phyloP scores from a whole-genome alignment of 1,140 invertebrate genomes.

The Heliconius eleuchia region DNA sequence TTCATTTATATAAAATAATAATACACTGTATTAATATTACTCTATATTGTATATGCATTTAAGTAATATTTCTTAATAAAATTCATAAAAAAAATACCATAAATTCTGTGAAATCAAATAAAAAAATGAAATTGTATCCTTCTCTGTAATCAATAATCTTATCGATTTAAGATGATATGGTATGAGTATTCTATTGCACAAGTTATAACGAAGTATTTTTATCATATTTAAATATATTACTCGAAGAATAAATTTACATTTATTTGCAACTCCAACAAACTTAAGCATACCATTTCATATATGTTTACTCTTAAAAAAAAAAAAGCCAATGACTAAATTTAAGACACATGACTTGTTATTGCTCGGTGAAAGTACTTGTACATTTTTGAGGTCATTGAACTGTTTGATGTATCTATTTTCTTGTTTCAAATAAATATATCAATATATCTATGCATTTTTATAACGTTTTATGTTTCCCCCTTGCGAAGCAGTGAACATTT shows the following conservation, averaged over 20 bases:
- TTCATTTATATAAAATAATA: not conserved
- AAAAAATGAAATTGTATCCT: too few relatives aligned
- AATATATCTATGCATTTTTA: not conserved
- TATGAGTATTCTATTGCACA: not conserved
- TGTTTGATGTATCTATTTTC: constrained; percentile 10
- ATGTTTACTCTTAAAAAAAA: not conserved
- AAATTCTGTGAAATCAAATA: not conserved
- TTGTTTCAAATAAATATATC: constrained; percentile 1
- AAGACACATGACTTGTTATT: constrained; percentile 26
- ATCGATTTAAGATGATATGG: too few relatives aligned
- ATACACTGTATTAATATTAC: too few relatives aligned
- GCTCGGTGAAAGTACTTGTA: constrained; percentile 49
- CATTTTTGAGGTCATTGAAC: constrained; percentile 36
- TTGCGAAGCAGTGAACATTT: not conserved
- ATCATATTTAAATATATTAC: not conserved
- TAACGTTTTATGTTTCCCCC: not conserved
- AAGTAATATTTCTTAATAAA: not conserved
- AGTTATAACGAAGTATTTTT: not conserved
- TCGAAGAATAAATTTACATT: constrained; percentile 1
- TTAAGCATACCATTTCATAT: not conserved
- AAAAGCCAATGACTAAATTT: not conserved
- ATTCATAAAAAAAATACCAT: not conserved
- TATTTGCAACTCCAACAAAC: not conserved
- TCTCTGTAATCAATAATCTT: too few relatives aligned
- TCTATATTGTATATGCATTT: too few relatives aligned